A percentile compares a stretch with the other conserved stretches of the same genome.
Conservation (phyloP, 1,140 invertebrate genomes). For the Drosophila bipectinata region DNA sequence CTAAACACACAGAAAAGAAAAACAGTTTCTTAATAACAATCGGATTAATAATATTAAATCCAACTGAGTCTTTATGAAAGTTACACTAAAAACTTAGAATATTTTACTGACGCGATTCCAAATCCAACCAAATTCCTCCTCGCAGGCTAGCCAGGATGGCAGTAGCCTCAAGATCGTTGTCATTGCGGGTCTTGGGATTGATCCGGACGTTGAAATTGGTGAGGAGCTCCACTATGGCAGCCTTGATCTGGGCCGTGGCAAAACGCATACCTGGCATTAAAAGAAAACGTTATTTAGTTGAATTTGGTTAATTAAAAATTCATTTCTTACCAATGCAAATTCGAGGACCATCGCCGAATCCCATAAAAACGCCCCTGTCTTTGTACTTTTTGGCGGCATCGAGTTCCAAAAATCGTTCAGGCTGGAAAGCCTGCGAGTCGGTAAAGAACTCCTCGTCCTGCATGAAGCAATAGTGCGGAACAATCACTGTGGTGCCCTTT, state of each 20-base stretch:
- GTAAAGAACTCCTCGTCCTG: constrained; percentile 87
- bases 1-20: too few species aligned
- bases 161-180: constrained; percentile 42
- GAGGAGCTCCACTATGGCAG: constrained; percentile 59
- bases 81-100: background rate
- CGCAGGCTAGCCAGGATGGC: constrained; percentile 16
- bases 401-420: constrained; percentile 86
- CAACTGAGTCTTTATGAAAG: background rate
- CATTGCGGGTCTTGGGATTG: constrained; percentile 65
- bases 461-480: constrained; percentile 86
- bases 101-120: constrained; percentile 16
- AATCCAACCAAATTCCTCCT: constrained; percentile 59
- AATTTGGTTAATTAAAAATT: background rate
- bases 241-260: constrained; percentile 67
- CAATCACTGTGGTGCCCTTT: constrained; percentile 85
- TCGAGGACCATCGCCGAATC: constrained; percentile 69
- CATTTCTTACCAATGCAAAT: constrained; percentile 56
- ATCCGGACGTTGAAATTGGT: constrained; percentile 59
- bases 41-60: too few species aligned
- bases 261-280: constrained; percentile 64
- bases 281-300: background rate
- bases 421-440: constrained; percentile 89
- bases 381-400: constrained; percentile 53
- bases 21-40: too few species aligned
- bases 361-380: constrained; percentile 56